Percentiles rank a stretch among this genome's conserved stretches.
Evolutionary conservation across 2,888 invertebrate genomes (phyloP).

Genomic region (Drosophila lacicola): DNA sequence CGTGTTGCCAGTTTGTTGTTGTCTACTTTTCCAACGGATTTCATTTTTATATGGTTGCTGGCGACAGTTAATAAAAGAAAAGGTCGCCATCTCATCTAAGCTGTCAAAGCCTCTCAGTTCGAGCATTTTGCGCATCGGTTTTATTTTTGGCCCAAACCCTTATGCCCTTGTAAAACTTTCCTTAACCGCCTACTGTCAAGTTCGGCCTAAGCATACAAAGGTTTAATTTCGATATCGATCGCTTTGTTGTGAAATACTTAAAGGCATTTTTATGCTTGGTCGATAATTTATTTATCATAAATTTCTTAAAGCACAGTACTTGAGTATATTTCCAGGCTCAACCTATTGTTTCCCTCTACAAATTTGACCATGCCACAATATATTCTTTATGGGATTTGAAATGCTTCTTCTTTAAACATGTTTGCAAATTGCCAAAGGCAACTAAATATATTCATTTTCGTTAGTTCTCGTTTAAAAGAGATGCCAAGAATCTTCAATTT

Average conservation of each 20-base stretch:
- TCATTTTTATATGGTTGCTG: conserved; percentile 31
- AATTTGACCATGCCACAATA: not conserved
- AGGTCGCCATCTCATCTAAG: conserved; percentile 39
- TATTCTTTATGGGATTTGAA: not conserved
- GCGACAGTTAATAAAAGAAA: conserved; percentile 44
- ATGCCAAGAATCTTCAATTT: conserved; percentile 6
- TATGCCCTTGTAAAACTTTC: conserved; percentile 7
- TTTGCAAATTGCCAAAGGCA: not conserved
- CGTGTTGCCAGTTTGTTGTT: conserved; percentile 37
- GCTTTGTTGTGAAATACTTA: not conserved
- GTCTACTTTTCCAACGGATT: conserved; percentile 21
- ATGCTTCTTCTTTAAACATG: not conserved
- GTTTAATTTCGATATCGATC: conserved; percentile 13
- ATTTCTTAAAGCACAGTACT: too few species aligned
- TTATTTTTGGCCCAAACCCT: conserved; percentile 36
- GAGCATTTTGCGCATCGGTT: conserved; percentile 2
- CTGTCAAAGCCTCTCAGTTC: conserved; percentile 43
- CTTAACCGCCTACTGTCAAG: not conserved
- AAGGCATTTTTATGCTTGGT: not conserved
- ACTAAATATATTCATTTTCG: conserved; percentile 1
- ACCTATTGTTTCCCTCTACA: not conserved
- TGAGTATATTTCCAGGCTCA: too few species aligned
- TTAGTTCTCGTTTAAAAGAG: not conserved
- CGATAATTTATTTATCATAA: too few species aligned
- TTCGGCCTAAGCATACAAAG: not conserved